phyloP scores from a whole-genome alignment of 1,140 invertebrate species.

The Argopecten irradians region DNA sequence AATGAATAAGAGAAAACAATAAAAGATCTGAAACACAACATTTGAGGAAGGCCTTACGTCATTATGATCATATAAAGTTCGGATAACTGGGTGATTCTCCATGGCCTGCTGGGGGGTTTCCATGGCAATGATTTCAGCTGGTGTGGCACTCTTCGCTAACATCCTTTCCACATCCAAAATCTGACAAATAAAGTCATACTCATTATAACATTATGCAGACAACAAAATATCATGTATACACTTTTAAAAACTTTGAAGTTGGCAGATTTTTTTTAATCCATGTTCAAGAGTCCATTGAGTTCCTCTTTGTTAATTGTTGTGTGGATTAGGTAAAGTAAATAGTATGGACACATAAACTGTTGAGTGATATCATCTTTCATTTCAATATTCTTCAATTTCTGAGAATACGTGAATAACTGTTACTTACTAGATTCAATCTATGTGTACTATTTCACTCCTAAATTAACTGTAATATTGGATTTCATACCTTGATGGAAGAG shows the following conservation, averaged over 20 bases:
- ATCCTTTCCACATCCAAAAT: slow-evolving; percentile 97
- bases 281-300: no score
- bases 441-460: no score
- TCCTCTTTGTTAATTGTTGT: no score
- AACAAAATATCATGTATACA: no score
- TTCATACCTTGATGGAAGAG: slow-evolving; percentile 93
- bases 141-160: slow-evolving; percentile 87
- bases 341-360: not conserved
- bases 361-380: not conserved
- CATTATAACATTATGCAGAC: no score
- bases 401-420: not conserved
- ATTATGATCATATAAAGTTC: slow-evolving; percentile 98
- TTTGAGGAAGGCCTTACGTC: slow-evolving; percentile 79
- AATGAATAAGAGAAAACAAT: no score
- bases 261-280: no score
- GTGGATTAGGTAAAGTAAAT: not conserved
- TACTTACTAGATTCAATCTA: no score
- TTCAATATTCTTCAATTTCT: not conserved
- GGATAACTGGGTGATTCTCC: slow-evolving; percentile 97
- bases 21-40: no score
- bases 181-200: slow-evolving; percentile 74
- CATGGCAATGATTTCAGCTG: slow-evolving; percentile 81
- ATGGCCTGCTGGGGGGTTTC: slow-evolving; percentile 87
- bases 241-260: no score
- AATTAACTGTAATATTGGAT: not conserved